phyloP scores from a whole-genome alignment of 2,888 invertebrate genomes.

The Zaprionus lineosus region DNA sequence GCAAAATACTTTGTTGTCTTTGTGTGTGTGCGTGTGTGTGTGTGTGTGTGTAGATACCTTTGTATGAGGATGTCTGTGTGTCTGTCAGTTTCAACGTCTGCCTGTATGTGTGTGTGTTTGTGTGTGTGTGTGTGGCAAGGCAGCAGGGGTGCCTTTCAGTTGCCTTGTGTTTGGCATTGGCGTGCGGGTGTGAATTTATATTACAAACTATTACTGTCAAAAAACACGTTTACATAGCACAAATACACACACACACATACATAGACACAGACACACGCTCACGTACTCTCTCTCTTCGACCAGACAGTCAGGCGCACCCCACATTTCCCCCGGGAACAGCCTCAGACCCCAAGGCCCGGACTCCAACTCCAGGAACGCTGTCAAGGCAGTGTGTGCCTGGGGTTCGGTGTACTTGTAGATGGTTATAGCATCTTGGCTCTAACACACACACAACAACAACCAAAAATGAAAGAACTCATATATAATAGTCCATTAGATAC shows the following conservation, averaged over 20 bases:
- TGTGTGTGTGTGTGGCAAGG: not conserved
- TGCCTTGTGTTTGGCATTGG: slow-evolving; percentile 58
- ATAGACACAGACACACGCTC: slow-evolving; percentile 25
- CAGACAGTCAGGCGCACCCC: slow-evolving; percentile 50
- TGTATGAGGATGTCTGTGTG: not conserved
- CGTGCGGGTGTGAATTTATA: slow-evolving; percentile 75
- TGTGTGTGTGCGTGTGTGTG: slow-evolving; percentile 21
- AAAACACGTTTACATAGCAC: slow-evolving; percentile 79
- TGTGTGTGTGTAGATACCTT: not conserved
- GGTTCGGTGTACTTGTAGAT: slow-evolving; percentile 48
- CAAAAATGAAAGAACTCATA: not conserved
- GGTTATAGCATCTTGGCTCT: slow-evolving; percentile 53
- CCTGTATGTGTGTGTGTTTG: not conserved
- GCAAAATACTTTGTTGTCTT: slow-evolving; percentile 77
- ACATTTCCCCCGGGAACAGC: slow-evolving; percentile 53
- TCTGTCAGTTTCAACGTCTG: too few relatives aligned
- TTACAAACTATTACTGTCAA: slow-evolving; percentile 80
- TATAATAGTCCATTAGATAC: slow-evolving; percentile 17
- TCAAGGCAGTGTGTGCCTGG: slow-evolving; percentile 32
- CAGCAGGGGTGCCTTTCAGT: slow-evolving; percentile 40
- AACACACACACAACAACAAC: slow-evolving; percentile 36
- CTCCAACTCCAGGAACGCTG: slow-evolving; percentile 15
- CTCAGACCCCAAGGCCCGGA: slow-evolving; percentile 15
- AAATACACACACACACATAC: slow-evolving; percentile 55
- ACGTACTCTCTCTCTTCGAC: slow-evolving; percentile 12